phyloP scores from a whole-genome alignment of 2,797 vertebrate species.

The Lithobates sylvaticus region DNA sequence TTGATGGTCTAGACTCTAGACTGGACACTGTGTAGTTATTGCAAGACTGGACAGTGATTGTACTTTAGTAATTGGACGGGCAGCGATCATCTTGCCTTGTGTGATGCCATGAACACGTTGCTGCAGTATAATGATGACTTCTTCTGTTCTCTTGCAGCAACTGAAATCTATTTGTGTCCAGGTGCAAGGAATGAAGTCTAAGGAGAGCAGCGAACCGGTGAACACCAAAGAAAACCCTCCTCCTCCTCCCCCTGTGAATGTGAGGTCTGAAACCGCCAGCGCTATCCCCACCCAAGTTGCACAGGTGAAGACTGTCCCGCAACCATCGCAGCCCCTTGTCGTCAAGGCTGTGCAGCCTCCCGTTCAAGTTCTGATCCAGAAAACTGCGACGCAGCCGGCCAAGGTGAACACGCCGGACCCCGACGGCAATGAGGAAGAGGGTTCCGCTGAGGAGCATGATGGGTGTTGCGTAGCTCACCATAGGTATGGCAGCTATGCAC shows the following conservation, averaged over 20 bases:
- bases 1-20: too few species aligned
- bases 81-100: too few species aligned
- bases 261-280: constrained; percentile 4
- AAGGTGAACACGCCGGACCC: constrained; percentile 67
- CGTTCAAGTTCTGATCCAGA: constrained; percentile 81
- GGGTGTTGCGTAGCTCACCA: not conserved
- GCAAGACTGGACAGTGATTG: too few species aligned
- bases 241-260: not conserved
- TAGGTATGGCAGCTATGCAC: not conserved
- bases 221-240: constrained; percentile 66
- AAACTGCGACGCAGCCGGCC: constrained; percentile 73
- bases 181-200: constrained; percentile 80
- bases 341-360: constrained; percentile 76
- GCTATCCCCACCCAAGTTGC: constrained; percentile 82
- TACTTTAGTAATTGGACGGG: too few species aligned
- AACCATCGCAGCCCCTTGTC: constrained; percentile 78
- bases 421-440: constrained; percentile 65
- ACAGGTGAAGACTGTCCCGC: constrained; percentile 80
- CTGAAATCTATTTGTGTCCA: constrained; percentile 86
- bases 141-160: constrained; percentile 69
- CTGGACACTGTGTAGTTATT: too few species aligned
- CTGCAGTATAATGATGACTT: not conserved
- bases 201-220: constrained; percentile 65
- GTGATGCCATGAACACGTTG: not conserved
- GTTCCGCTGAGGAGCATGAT: not conserved